phyloP scores from a whole-genome alignment of 2,888 invertebrate genomes.

The Hetaerina titia region DNA sequence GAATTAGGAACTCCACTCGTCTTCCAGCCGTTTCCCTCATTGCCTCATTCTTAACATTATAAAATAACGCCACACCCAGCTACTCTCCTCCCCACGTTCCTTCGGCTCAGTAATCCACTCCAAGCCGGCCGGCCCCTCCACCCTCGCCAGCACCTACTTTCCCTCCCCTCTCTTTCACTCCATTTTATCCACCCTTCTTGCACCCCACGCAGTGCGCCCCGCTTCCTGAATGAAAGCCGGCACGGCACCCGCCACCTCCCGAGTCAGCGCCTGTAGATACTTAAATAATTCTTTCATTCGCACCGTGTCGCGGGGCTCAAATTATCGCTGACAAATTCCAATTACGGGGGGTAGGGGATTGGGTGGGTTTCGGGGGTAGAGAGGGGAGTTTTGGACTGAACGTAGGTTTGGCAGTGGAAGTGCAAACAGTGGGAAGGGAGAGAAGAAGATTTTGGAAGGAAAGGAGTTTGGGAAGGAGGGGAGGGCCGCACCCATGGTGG shows the following conservation, averaged over 20 bases:
- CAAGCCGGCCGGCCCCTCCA: background rate
- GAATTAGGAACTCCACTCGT: background rate
- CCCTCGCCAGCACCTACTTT: background rate
- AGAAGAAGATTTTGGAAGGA: background rate
- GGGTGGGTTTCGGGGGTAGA: background rate
- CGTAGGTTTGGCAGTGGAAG: background rate
- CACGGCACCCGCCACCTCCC: constrained; percentile 36
- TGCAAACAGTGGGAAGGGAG: background rate
- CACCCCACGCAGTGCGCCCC: background rate
- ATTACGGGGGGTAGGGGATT: background rate
- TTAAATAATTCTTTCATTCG: constrained; percentile 53
- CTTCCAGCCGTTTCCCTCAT: background rate
- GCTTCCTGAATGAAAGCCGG: constrained; percentile 37
- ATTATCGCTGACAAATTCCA: constrained; percentile 57
- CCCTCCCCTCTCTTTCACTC: background rate
- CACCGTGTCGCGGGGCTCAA: constrained; percentile 27
- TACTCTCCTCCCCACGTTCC: background rate
- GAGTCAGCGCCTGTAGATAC: constrained; percentile 15
- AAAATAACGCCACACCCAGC: background rate
- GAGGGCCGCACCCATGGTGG: too few relatives aligned
- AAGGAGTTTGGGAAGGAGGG: too few relatives aligned
- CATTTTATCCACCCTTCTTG: too few relatives aligned
- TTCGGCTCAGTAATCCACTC: background rate
- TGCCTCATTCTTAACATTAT: background rate
- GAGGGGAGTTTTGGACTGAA: background rate